A percentile compares a stretch with the other conserved stretches of the same genome.
Evolutionary conservation across 2,888 invertebrate genomes (phyloP).

Genomic region (Phytoseiulus persimilis): DNA sequence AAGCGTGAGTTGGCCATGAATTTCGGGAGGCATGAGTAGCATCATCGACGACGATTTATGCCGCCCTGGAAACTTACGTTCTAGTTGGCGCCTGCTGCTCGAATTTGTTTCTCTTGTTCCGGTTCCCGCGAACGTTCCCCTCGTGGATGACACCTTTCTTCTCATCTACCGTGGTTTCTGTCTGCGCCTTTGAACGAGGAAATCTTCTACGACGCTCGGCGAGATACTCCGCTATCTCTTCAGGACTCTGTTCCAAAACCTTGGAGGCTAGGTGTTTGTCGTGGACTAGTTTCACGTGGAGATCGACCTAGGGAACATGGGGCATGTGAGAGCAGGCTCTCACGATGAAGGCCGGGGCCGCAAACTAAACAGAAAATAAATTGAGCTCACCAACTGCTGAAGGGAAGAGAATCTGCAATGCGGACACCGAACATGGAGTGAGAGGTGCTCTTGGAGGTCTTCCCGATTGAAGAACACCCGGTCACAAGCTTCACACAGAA

Average conservation of each 20-base stretch:
- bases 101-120: neutral
- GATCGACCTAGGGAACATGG: neutral
- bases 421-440: constrained; percentile 22
- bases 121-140: constrained; percentile 14
- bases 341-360: too few relatives aligned
- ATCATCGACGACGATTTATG: too few relatives aligned
- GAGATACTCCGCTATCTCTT: constrained; percentile 35
- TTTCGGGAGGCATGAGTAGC: too few relatives aligned
- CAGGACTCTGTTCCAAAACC: constrained; percentile 30
- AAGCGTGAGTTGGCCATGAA: neutral
- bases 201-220: neutral
- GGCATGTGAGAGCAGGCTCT: too few relatives aligned
- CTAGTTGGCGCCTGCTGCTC: neutral
- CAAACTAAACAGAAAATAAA: too few relatives aligned
- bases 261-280: constrained; percentile 26
- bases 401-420: constrained; percentile 13
- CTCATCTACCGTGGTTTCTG: neutral
- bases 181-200: neutral
- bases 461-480: constrained; percentile 21
- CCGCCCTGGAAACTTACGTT: neutral
- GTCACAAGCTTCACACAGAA: constrained; percentile 18
- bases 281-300: constrained; percentile 17
- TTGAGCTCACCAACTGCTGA: neutral
- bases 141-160: constrained; percentile 21
- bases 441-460: constrained; percentile 5